Evolutionary conservation across 2,797 vertebrate genomes (phyloP).

Genomic region (Megalops cyprinoides): DNA sequence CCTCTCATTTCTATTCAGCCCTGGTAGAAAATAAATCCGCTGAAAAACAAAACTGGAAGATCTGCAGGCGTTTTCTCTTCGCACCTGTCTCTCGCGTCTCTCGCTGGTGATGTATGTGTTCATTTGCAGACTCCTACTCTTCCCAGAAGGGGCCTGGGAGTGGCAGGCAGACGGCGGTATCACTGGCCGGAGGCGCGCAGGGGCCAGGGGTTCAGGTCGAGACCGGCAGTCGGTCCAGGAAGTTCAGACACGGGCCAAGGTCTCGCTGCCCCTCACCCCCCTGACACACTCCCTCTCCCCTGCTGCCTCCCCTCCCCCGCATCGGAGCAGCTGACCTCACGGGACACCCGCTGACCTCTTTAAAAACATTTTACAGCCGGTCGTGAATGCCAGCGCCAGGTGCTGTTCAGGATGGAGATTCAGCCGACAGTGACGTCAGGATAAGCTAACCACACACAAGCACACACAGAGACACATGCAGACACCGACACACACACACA

Average conservation of each 20-base stretch:
- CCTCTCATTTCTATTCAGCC: constrained; percentile 82
- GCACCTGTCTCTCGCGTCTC: constrained; percentile 40
- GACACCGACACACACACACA: no score
- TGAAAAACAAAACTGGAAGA: constrained; percentile 52
- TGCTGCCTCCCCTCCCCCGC: not conserved
- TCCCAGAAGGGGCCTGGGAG: constrained; percentile 40
- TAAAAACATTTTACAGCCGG: constrained; percentile 26
- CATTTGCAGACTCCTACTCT: constrained; percentile 53
- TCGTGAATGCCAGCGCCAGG: constrained; percentile 49
- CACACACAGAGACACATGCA: no score
- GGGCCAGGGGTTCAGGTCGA: constrained; percentile 68
- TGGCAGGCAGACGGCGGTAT: constrained; percentile 44
- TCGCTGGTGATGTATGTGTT: constrained; percentile 40
- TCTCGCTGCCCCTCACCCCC: constrained; percentile 62
- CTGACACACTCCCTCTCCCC: no score
- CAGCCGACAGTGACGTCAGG: constrained; percentile 33
- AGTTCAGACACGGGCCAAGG: constrained; percentile 74
- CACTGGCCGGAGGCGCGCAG: constrained; percentile 37
- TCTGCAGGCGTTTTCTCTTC: constrained; percentile 47
- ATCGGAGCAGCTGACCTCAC: constrained; percentile 41
- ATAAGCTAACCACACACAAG: constrained; percentile 25
- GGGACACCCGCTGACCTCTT: constrained; percentile 36
- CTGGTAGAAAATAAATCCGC: constrained; percentile 81
- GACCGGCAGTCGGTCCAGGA: constrained; percentile 73
- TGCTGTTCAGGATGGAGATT: constrained; percentile 36